Conservation (phyloP, 2,888 invertebrate species). For the Plebejus anna region DNA sequence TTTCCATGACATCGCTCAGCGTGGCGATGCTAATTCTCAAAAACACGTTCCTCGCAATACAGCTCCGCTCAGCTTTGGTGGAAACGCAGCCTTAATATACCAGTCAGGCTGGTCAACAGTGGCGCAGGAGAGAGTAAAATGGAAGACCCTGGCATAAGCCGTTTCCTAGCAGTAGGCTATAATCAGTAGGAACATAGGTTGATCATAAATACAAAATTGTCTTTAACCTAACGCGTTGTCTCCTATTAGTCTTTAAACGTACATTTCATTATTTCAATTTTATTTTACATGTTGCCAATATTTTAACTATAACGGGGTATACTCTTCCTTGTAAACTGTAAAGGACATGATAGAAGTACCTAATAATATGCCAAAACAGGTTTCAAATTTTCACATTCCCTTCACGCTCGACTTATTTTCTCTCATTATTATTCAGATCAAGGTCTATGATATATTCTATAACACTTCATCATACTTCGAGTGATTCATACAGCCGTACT, state of each 20-base stretch:
- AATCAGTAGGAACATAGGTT: no score
- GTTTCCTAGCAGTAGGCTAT: no score
- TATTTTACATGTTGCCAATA: not conserved
- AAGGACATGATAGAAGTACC: not conserved
- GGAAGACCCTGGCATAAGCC: no score
- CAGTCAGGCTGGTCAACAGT: no score
- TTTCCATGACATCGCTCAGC: no score
- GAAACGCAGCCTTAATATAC: no score
- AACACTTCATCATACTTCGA: slow-evolving; percentile 7
- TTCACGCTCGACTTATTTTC: slow-evolving; percentile 17
- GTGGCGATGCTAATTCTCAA: no score
- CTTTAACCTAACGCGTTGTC: not conserved
- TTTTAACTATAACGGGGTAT: not conserved
- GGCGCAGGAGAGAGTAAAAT: no score
- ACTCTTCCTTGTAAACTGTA: not conserved
- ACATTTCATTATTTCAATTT: not conserved
- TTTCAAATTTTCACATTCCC: slow-evolving; percentile 12
- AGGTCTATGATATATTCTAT: slow-evolving; percentile 10
- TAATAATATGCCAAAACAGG: not conserved
- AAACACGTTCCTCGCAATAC: no score
- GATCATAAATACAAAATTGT: no score
- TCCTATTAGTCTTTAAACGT: not conserved
- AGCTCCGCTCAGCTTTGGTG: no score
- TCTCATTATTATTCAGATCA: slow-evolving; percentile 19
- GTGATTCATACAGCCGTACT: not conserved